Evolutionary conservation across 2,888 invertebrate genomes (phyloP), one percentile per base, ranked within the genome.

Genomic region (Epistrophe grossulariae): DNA sequence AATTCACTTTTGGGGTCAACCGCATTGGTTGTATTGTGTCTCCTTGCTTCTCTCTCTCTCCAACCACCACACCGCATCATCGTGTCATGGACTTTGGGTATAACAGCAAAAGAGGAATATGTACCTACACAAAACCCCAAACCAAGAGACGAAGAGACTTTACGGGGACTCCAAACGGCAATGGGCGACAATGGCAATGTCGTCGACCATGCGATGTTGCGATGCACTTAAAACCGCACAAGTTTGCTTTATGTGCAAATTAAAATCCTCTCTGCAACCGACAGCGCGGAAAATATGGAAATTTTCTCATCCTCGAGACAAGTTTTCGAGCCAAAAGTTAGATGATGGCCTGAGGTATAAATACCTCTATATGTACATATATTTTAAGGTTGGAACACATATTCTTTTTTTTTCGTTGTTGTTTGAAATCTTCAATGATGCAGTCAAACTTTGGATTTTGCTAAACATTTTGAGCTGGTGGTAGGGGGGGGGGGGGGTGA

Each of bases 211-310:
- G 57, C 62, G 17, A 55, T 70, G 70, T 68, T 45, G 45, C 68
- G 70, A 55, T 70, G 74, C 80, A 84, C 84, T 80, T 72, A 68
- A 79, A 70, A 84, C 80, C 81, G 55, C 70, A 77, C 81, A 85
- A 85, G 84, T 81, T 73, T 84, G 77, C 77, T 73, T 81, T 77
- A 81, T 85, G 81, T 85, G 84, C 81, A 85, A 85, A 85, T 81
- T 81, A 81, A 81, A 85, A 79, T 83, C 55, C 68, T 77, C 71
- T 68, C 84, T 40, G 50, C 19, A 55, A 40, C 60, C 66, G 78
- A 62, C 79, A 59, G 74, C 81, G 84, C 64, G 72, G 84, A 85
- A 85, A 85, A 85, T 81, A 85, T 85, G 84, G 84, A 85, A 78
- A 85, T 85, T 48, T 68, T 66, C 66, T 55, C 59, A 57, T 68